phyloP scores from a whole-genome alignment of 2,113 vertebrate genomes.

The Nanorana parkeri region DNA sequence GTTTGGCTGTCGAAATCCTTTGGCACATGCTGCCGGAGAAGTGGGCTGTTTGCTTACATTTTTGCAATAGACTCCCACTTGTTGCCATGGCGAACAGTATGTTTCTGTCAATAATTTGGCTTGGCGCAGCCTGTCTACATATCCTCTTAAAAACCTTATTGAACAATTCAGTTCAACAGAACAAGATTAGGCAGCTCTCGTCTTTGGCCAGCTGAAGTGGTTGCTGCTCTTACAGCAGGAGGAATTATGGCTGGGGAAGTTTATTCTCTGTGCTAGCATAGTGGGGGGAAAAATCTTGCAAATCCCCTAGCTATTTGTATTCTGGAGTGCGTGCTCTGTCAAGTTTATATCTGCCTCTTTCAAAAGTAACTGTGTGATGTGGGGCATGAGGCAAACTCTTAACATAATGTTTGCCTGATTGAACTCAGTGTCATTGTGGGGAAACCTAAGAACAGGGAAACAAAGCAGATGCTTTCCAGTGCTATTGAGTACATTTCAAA shows the following conservation, averaged over 20 bases:
- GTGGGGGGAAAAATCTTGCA: constrained; percentile 54
- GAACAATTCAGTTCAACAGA: constrained; percentile 69
- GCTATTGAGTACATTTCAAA: background rate
- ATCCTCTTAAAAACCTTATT: constrained; percentile 73
- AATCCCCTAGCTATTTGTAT: constrained; percentile 49
- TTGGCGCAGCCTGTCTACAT: constrained; percentile 66
- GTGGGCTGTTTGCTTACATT: constrained; percentile 76
- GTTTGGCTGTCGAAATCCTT: constrained; percentile 68
- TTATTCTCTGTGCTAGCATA: constrained; percentile 58
- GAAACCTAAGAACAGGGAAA: constrained; percentile 43
- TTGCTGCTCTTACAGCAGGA: constrained; percentile 63
- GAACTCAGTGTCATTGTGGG: constrained; percentile 33
- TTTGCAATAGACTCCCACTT: constrained; percentile 73
- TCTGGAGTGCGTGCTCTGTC: constrained; percentile 59
- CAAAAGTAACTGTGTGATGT: constrained; percentile 49
- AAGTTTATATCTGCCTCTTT: constrained; percentile 60
- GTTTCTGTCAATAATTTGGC: constrained; percentile 82
- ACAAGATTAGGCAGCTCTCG: constrained; percentile 71
- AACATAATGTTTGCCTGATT: constrained; percentile 46
- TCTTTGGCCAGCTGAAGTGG: constrained; percentile 69
- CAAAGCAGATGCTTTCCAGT: constrained; percentile 9
- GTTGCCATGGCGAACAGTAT: constrained; percentile 78
- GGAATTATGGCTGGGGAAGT: constrained; percentile 63
- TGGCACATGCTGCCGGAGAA: constrained; percentile 71
- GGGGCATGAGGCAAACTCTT: constrained; percentile 42